Evolutionary conservation across 2,797 vertebrate genomes (phyloP).

Genomic region (Fistularia tabacaria): DNA sequence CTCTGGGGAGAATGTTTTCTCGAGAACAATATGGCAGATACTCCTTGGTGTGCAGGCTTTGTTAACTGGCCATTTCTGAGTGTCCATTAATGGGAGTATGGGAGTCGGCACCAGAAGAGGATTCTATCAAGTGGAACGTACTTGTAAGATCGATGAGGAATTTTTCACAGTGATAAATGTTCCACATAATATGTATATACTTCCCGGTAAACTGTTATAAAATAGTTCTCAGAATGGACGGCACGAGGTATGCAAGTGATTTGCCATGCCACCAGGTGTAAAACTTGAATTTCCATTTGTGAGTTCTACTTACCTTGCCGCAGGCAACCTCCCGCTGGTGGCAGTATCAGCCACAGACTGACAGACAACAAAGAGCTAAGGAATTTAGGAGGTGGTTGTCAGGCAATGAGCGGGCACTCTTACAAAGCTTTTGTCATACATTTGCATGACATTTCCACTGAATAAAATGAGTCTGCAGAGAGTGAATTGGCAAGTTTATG

Average conservation of each 20-base stretch:
- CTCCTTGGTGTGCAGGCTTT: constrained; percentile 51
- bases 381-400: constrained; percentile 43
- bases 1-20: constrained; percentile 47
- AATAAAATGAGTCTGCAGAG: constrained; percentile 18
- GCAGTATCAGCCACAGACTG: constrained; percentile 49
- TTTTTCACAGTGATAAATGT: too few relatives aligned
- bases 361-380: constrained; percentile 64
- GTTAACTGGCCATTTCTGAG: constrained; percentile 49
- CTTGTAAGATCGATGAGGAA: too few relatives aligned
- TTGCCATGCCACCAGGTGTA: constrained; percentile 38
- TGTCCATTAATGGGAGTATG: constrained; percentile 37
- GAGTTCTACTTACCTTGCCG: constrained; percentile 38
- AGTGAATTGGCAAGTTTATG: constrained; percentile 26
- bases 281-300: constrained; percentile 47
- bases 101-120: constrained; percentile 23
- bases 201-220: not conserved
- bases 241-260: constrained; percentile 19
- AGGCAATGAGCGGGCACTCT: constrained; percentile 34
- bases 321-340: constrained; percentile 51
- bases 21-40: constrained; percentile 47
- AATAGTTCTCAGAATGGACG: constrained; percentile 2
- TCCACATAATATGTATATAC: too few relatives aligned
- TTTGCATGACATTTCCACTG: constrained; percentile 29
- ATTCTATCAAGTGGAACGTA: too few relatives aligned
- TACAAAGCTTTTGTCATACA: constrained; percentile 46